A percentile compares a stretch with the other conserved stretches of the same genome.
Evolutionary conservation across 2,113 vertebrate genomes (phyloP).

Genomic region (Amblyornis subalaris): DNA sequence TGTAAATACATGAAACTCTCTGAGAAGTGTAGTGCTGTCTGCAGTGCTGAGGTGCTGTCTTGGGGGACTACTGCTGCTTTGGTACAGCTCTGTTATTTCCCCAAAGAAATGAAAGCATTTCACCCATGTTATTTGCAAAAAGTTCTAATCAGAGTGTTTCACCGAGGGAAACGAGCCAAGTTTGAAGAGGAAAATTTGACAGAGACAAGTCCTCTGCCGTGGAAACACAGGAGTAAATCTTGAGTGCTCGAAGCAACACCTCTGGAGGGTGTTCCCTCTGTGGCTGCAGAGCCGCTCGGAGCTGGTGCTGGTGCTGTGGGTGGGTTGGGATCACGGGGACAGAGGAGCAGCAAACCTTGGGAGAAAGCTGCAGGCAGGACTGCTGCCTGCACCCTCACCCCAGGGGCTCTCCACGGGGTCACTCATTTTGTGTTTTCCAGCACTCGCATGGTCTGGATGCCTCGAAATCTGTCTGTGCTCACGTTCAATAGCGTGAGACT

Average conservation of each 20-base stretch:
- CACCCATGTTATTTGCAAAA: background rate
- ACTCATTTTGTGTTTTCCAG: background rate
- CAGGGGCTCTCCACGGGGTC: accelerated
- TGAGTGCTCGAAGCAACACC: background rate
- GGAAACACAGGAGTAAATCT: background rate
- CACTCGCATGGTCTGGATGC: background rate
- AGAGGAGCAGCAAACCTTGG: background rate
- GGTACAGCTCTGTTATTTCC: background rate
- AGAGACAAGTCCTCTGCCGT: background rate
- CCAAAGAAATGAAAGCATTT: background rate
- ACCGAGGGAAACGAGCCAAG: background rate
- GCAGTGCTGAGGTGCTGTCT: background rate
- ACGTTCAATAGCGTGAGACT: background rate
- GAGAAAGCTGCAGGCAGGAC: accelerated
- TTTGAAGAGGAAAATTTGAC: background rate
- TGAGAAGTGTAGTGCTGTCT: background rate
- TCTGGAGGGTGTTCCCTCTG: background rate
- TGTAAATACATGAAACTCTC: background rate
- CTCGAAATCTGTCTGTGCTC: background rate
- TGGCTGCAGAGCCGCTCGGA: background rate
- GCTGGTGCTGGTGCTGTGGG: background rate
- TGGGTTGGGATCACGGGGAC: background rate
- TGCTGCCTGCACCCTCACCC: accelerated
- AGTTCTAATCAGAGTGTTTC: background rate
- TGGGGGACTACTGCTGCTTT: background rate